Conservation (phyloP, 2,113 vertebrate genomes). For the Gila orcuttii region DNA sequence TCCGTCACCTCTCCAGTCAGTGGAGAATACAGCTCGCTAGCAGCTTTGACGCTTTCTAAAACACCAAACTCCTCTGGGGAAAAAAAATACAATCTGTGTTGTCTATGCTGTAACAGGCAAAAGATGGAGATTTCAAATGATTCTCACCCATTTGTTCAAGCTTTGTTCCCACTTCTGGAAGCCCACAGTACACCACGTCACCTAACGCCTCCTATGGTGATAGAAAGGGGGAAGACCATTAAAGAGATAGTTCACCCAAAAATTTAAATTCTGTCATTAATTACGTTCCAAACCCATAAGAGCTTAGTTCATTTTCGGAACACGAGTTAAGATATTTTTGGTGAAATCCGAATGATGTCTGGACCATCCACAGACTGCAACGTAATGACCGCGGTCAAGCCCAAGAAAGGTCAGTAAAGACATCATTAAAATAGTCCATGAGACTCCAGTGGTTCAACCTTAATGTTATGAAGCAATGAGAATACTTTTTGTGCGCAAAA, state of each 20-base stretch:
- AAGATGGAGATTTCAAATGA: neutral
- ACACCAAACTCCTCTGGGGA: slow-evolving; percentile 93
- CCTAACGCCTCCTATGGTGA: slow-evolving; percentile 88
- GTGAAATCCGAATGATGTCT: too few species aligned
- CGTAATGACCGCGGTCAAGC: too few species aligned
- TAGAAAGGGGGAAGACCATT: neutral
- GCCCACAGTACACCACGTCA: slow-evolving; percentile 96
- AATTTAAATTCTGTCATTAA: too few species aligned
- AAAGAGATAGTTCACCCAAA: neutral
- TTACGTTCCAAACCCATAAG: too few species aligned
- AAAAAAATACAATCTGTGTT: neutral
- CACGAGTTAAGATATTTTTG: too few species aligned
- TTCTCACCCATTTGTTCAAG: slow-evolving; percentile 88
- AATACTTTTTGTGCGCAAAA: too few species aligned
- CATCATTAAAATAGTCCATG: too few species aligned
- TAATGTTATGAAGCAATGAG: too few species aligned
- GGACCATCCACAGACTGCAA: too few species aligned
- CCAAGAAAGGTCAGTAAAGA: too few species aligned
- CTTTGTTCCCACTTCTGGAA: slow-evolving; percentile 92
- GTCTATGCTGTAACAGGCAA: neutral
- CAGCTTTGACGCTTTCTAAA: slow-evolving; percentile 98
- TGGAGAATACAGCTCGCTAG: slow-evolving; percentile 95
- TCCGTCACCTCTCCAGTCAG: slow-evolving; percentile 92
- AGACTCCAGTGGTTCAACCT: too few species aligned
- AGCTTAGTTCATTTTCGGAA: too few species aligned